phyloP scores from a whole-genome alignment of 1,140 invertebrate species.

The Dreissena polymorpha region DNA sequence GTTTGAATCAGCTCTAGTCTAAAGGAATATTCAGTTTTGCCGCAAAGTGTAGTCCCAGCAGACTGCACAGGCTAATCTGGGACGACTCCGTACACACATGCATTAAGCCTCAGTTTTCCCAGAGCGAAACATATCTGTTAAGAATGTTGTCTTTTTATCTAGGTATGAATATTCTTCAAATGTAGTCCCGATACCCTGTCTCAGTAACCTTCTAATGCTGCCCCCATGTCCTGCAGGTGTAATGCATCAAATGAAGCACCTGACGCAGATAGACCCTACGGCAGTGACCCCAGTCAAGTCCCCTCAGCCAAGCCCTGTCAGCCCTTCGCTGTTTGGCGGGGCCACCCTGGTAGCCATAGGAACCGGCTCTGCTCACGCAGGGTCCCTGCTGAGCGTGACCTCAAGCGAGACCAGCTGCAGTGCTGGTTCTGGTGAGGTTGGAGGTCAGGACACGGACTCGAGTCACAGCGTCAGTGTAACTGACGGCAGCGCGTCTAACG shows the following conservation, averaged over 20 bases:
- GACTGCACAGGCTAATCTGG: too few species aligned
- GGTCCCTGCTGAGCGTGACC: constrained; percentile 59
- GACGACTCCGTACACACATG: too few species aligned
- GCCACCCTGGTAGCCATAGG: background rate
- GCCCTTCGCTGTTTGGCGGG: constrained; percentile 32
- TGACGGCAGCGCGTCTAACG: constrained; percentile 50
- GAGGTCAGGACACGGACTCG: constrained; percentile 48
- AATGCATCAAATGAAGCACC: constrained; percentile 87
- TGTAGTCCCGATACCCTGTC: too few species aligned
- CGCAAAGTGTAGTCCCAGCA: too few species aligned
- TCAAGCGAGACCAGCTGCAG: constrained; percentile 64
- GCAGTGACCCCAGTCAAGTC: constrained; percentile 60
- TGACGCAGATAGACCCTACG: constrained; percentile 82
- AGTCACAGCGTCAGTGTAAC: constrained; percentile 20
- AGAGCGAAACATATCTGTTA: too few species aligned
- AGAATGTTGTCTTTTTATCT: too few species aligned
- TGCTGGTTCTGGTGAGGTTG: constrained; percentile 59
- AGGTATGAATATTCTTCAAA: too few species aligned
- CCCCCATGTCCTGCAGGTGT: constrained; percentile 83
- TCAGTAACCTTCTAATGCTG: background rate
- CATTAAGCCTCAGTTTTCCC: too few species aligned
- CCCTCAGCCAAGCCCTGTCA: constrained; percentile 20
- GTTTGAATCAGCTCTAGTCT: too few species aligned
- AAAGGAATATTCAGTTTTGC: too few species aligned
- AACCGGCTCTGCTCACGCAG: constrained; percentile 32